Evolutionary conservation across 2,113 vertebrate genomes (phyloP), one percentile per base, ranked within the genome.

Genomic region (Procavia capensis): DNA sequence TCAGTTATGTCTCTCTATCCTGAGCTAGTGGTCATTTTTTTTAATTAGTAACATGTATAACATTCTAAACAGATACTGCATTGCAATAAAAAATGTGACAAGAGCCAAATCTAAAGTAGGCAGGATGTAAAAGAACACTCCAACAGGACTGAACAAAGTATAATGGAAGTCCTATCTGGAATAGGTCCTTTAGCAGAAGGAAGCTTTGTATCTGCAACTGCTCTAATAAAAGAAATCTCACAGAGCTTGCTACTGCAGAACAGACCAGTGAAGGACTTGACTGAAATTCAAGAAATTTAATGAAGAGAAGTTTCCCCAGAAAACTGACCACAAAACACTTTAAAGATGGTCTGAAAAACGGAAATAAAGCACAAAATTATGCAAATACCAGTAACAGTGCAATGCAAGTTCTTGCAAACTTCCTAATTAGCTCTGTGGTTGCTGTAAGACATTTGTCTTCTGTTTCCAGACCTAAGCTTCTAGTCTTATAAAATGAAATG

Each of bases 401-500:
- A 27, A 31, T 24, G 3, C 43, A 3, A 54, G 25, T 27, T 43
- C 61, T 43, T 11, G 57, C 41, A 87, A 83, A 59, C n/a, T 47
- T 92, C 27, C 54, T 88, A 50, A 50, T 59, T 25, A 80, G 43
- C 27, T 50, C 29, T 81, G 45, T n/a, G n/a, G 27, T n/a, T 39
- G 75, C 54, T 57, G 45, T 78, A 59, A 83, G 36, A 61, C 27
- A 59, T 17, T 72, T 29, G 64, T 27, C 31, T 31, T 45, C 14
- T 64, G 61, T 76, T 88, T 85, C 57, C n/a, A 68, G 19, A 82
- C 14, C 5, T 78, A 27, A 66, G 5, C 20, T 29, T 74, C 75
- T 50, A 84, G 22, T 45, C 9, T 64, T 89, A 84, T 5, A 95
- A 87, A 50, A 93, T 88, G 43, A 93, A 95, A 81, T 34, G 76